Evolutionary conservation across 2,888 invertebrate genomes (phyloP), one percentile per base, ranked within the genome.

Genomic region (Protula sp.): DNA sequence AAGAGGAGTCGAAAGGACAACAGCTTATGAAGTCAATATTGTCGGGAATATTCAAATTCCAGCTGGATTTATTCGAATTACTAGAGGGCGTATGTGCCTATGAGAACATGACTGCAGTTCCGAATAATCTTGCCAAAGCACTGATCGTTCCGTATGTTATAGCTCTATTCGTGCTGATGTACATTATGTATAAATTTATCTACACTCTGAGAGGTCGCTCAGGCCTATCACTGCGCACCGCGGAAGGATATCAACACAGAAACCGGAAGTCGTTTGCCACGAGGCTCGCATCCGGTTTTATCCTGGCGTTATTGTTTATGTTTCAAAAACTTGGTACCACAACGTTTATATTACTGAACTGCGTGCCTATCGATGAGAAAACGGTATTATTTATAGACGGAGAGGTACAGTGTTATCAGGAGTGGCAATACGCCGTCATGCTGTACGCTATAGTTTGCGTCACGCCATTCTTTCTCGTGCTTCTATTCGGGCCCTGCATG

Each of bases 351-450:
- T 52, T 68, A 47, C 61, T 68, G 48, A 68, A 66, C 61, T 68
- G 68, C 53, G 67, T 68, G 22, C 63, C 62, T 5, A 61, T 66
- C 2, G 58, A 58, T 22, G 60, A 47, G n/a, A 50, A 54, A n/a
- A 54, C 30, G n/a, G 68, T 68, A 4, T 56, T 68, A 3, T 68
- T 62, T 54, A 62, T 68, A 2, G 68, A 68, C 57, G 68, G 68
- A 3, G 59, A 62, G 2, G 57, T 65, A 30, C 55, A 38, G 26
- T 66, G 66, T 55, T 65, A 64, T 59, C 52, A 57, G 48, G 28
- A 47, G 51, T 64, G 60, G 63, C 65, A 65, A 57, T 65, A 64
- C 48, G 60, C 22, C 26, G 60, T 64, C 3, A 31, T 68, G 54
- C 60, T 62, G 19, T 67, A 61, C 47, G 68, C 65, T 9, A 30